These are phyloP conservation scores for Girardinichthys multiradiatus DNA, from an alignment of 2,113 vertebrate species.

Conservation along the genomic window DNA sequence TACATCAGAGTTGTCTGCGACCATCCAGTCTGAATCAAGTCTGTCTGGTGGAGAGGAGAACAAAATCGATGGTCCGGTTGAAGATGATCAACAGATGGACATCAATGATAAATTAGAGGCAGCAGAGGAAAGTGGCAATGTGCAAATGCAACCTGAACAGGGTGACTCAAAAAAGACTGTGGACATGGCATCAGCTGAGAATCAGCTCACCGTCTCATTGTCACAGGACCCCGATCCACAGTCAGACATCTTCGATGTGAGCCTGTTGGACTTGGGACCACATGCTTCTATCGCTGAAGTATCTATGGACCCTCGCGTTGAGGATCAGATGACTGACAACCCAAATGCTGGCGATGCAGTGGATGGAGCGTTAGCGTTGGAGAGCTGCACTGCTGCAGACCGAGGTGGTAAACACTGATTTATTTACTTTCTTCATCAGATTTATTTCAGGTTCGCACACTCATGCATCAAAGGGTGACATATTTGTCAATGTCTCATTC, in stretches of 20 bases:
- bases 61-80: neutral
- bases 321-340: constrained; percentile 1
- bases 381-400: neutral
- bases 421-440: constrained; percentile 12
- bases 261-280: neutral
- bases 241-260: constrained; percentile 3
- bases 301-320: constrained; percentile 2
- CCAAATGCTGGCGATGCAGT: constrained; percentile 1
- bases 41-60: constrained; percentile 1
- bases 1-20: constrained; percentile 8
- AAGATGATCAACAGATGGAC: constrained; percentile 16
- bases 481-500: constrained; percentile 49
- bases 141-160: neutral
- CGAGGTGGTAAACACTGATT: constrained; percentile 62
- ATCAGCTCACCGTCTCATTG: neutral
- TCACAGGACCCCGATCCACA: neutral
- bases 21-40: neutral
- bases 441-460: constrained; percentile 33
- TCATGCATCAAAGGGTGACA: constrained; percentile 48
- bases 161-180: constrained; percentile 7
- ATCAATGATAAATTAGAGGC: constrained; percentile 11
- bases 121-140: constrained; percentile 17
- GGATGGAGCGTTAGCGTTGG: constrained; percentile 30
- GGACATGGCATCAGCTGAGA: constrained; percentile 13
- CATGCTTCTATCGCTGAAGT: neutral